Evolutionary conservation across 1,140 invertebrate species (phyloP).

Genomic region (Drosophila pallidifrons): DNA sequence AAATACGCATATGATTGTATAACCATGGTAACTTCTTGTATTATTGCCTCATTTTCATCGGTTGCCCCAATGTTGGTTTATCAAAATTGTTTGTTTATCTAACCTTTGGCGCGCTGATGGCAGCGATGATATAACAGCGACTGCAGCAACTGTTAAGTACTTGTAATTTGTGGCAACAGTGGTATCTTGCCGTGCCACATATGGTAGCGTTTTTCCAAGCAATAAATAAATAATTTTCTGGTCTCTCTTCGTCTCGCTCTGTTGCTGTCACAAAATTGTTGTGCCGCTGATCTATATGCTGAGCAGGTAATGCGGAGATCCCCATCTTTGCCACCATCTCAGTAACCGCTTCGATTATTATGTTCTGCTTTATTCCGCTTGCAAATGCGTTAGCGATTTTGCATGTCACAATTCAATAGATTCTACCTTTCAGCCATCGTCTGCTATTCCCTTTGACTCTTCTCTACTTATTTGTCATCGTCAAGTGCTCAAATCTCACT

Average conservation of each 20-base stretch:
- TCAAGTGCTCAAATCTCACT: constrained; percentile 35
- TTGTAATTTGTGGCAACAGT: constrained; percentile 35
- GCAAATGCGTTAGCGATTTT: constrained; percentile 15
- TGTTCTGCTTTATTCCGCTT: neutral
- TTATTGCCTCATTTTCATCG: constrained; percentile 19
- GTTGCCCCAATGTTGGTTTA: constrained; percentile 18
- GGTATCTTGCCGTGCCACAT: constrained; percentile 40
- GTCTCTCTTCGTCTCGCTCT: constrained; percentile 31
- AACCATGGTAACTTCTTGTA: constrained; percentile 1
- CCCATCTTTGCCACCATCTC: constrained; percentile 21
- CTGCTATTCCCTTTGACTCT: neutral
- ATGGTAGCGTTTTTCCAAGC: constrained; percentile 20
- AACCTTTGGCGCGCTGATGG: constrained; percentile 56
- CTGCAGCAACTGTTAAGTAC: constrained; percentile 23
- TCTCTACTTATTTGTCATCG: neutral
- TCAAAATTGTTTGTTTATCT: constrained; percentile 60
- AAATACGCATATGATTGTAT: neutral
- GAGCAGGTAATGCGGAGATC: neutral
- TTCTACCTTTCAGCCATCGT: neutral
- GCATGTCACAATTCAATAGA: constrained; percentile 37
- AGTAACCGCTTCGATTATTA: neutral
- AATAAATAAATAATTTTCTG: constrained; percentile 46
- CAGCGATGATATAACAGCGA: constrained; percentile 57
- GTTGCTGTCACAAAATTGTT: constrained; percentile 31
- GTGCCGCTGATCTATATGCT: neutral